Base-by-base conservation (phyloP, 2,888 invertebrate species). In the Polydrusus cervinus region DNA sequence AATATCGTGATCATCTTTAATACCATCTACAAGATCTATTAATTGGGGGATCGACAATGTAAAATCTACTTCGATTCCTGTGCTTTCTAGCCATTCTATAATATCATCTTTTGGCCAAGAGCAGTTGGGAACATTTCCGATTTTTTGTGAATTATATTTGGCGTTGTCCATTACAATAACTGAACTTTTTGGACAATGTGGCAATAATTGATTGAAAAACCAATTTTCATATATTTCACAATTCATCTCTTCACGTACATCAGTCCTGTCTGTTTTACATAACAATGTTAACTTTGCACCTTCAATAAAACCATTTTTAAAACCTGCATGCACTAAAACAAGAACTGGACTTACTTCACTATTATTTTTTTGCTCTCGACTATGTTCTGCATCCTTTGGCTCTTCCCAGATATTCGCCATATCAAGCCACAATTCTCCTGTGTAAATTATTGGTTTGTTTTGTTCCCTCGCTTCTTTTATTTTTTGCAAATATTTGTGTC, bases 401-500 rank as follows among this genome's bases (percentile, higher is more conserved):
- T 34, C 14, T 55, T 34, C 14, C 55, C 34, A 60, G 10, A 60
- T 38, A n/a, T 60, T 38, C 7, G 38, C 38, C 38, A 38, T 16
- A 13, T 60, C 6, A 60, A 60, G 34, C 18, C 57, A 10, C 18
- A 60, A 60, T 38, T 38, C 38, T 16, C 57, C 57, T 18, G 57
- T 60, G 38, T 60, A 60, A 60, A 60, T 38, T 16, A 60, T 38
- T 16, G 38, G 14, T 16, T 40, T 60, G 8, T 60, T 60, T 13
- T 40, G 57, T 40, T 16, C 18, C 38, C 57, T 60, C 1, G 57
- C 38, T 16, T 60, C 38, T 38, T 38, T 60, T 16, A 60, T 60
- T 60, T 18, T 60, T 18, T 60, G 14, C 38, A 60, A 60, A 60
- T 60, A 60, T 10, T 38, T 40, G 25, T 60, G 57, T 9, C 57